Base-by-base conservation (phyloP, 2,888 invertebrate genomes). In the Aphidoletes aphidimyza region DNA sequence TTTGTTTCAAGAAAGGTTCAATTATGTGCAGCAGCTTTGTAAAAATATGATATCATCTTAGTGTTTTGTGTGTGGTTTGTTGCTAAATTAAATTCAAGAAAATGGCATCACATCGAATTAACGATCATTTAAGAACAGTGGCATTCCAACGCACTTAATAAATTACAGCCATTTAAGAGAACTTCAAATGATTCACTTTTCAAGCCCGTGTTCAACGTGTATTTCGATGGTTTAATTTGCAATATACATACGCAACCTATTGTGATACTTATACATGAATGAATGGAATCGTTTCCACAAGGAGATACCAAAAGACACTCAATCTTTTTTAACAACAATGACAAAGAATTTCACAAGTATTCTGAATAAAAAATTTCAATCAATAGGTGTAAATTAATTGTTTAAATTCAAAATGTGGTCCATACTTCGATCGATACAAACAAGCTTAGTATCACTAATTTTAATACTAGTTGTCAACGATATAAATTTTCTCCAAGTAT, bases 1-100 rank as follows among this genome's bases (percentile, higher is more conserved):
- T 69, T 81, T 81, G 22, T 81, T 81, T 81, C 81, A 81, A 81
- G n/a, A 81, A 37, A 37, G 9, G n/a, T 81, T 81, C 37, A 69
- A 69, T 69, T 69, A 69, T 69, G 69, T 34, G 69, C 69, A 26
- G 69, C 34, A 14, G 30, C 54, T 54, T 22, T 22, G 54, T 69
- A 69, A 69, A 30, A 30, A 30, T 34, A 30, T 30, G 69, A 54
- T 54, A 54, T 54, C 54, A 2, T 54, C 11, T 34, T 69, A 14
- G 3, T 30, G 30, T 30, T 9, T 69, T 69, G 30, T 69, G 69
- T 69, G 22, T 14, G 11, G 30, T 69, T 69, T 69, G 69, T 69
- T 69, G 34, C 69, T 69, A 69, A 69, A 69, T 69, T 30, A 34
- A 69, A 69, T 69, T 69, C 36, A 37, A 81, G 37, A 81, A 81